Evolutionary conservation across 1,140 invertebrate genomes (phyloP), one percentile per base, ranked within the genome.

Genomic region (Drosophila murphyi): DNA sequence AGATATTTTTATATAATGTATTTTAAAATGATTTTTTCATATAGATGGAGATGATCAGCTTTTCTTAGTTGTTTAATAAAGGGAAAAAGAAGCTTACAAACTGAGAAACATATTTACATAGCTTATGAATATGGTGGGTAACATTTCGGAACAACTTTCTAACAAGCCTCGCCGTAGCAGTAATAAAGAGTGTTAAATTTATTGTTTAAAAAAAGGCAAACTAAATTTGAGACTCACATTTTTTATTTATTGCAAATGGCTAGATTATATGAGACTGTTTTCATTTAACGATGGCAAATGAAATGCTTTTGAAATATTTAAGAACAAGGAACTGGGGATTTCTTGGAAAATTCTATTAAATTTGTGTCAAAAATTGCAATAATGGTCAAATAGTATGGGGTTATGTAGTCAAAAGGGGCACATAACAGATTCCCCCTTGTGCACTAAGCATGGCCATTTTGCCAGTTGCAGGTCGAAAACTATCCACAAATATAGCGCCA

Each of bases 341-440:
- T 5, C 54, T 62, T 63, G 47, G 8, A 20, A 80, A 80, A 85
- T 71, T 77, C 63, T 50, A 72, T 82, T 82, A 72, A 74, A 69
- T 76, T 72, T 63, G 71, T 87, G 78, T 82, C 78, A 73, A 74
- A 81, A 86, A 80, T 67, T 64, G 74, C 73, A 85, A 85, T 85
- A 83, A 78, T 80, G 68, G 72, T 65, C 67, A 20, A 20, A 2
- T 20, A 20, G 20, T 20, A 20, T 20, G 1, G 20, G 20, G 20
- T 20, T 20, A 20, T 20, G 20, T 20, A 20, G 20, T 20, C 20
- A 20, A 20, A 20, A 20, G 20, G 20, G 20, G 20, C 20, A 20
- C 20, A 20, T 20, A 20, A 45, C 10, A 10, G 39, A 39, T 35
- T 37, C 29, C 48, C 29, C 20, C 39, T 51, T 50, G 64, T 69